These are phyloP conservation scores for Hydrochoerus hydrochaeris DNA, from an alignment of 2,113 vertebrate species.

Conservation along the genomic window DNA sequence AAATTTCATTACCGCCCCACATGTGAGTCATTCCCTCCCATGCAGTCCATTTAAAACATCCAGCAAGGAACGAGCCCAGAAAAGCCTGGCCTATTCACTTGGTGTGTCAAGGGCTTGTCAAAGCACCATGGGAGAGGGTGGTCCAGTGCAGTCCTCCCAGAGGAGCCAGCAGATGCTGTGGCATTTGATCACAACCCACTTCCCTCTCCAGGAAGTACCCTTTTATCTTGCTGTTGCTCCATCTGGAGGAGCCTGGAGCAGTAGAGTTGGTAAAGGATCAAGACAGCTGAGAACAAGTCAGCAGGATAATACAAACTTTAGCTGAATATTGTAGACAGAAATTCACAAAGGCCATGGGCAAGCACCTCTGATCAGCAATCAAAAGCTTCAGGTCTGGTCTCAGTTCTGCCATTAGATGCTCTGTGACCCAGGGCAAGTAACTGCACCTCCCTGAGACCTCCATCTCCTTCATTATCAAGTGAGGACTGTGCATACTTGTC, in stretches of 20 bases:
- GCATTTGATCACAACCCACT: neutral
- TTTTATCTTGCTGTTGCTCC: neutral
- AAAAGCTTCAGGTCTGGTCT: neutral
- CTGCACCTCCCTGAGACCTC: neutral
- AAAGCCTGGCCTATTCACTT: constrained; percentile 35
- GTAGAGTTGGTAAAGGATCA: neutral
- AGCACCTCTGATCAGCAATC: neutral
- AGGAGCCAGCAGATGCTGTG: neutral
- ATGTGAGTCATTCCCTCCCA: constrained; percentile 72
- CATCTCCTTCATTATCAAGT: neutral
- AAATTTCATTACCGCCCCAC: constrained; percentile 68
- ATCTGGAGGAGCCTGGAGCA: neutral
- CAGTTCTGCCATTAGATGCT: neutral
- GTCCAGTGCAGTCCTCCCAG: neutral
- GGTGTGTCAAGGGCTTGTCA: neutral
- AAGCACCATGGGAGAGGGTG: neutral
- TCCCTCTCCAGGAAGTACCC: neutral
- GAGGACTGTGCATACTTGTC: neutral
- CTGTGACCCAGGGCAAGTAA: neutral
- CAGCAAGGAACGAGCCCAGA: neutral
- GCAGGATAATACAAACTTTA: constrained; percentile 14
- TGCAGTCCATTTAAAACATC: constrained; percentile 63
- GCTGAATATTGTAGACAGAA: neutral
- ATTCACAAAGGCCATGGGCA: neutral
- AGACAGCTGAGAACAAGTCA: constrained; percentile 7